Base-by-base conservation (phyloP, 2,113 vertebrate genomes). In the Holacanthus passer region DNA sequence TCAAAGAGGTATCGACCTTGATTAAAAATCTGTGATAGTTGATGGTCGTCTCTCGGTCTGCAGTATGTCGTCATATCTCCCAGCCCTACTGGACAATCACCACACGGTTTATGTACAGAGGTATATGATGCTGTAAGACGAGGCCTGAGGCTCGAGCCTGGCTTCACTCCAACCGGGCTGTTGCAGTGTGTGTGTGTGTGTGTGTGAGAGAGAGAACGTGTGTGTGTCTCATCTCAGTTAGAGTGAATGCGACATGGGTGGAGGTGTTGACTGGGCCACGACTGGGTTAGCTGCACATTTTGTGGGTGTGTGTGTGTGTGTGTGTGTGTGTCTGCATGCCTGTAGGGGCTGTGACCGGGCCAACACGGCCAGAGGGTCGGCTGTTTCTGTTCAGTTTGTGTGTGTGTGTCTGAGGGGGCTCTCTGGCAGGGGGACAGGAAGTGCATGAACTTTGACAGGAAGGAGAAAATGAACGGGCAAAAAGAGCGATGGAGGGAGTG, bases 341-440 rank as follows among this genome's bases (percentile, higher is more conserved):
- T 68, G 79, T 84, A 59, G 93, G 94, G 95, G 96, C 96, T 94
- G 94, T 81, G 95, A 96, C 95, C 95, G 92, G 76, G 89, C 74
- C 85, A 89, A 3, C 47, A n/a, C 24, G 35, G 73, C 82, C 78
- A 88, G 59, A 73, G 65, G 82, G 82, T 84, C 29, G 62, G 12
- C 84, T 81, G 81, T 89, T 82, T 90, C 65, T 89, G 68, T 75
- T 72, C 58, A 37, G 24, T 78, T 14, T 35, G 39, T 70, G 58
- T 45, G 45, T 48, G 60, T 31, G 68, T 32, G 62, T 73, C 59
- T 53, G 24, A 4, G 12, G 58, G 39, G 76, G 65, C 41, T 84
- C 66, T 81, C 66, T 84, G 86, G 77, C 63, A 60, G 84, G 81
- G 83, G 73, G 58, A 87, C 89, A 90, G 91, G 92, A 94, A 94